Evolutionary conservation across 2,797 vertebrate genomes (phyloP).

Genomic region (Sciurus carolinensis): DNA sequence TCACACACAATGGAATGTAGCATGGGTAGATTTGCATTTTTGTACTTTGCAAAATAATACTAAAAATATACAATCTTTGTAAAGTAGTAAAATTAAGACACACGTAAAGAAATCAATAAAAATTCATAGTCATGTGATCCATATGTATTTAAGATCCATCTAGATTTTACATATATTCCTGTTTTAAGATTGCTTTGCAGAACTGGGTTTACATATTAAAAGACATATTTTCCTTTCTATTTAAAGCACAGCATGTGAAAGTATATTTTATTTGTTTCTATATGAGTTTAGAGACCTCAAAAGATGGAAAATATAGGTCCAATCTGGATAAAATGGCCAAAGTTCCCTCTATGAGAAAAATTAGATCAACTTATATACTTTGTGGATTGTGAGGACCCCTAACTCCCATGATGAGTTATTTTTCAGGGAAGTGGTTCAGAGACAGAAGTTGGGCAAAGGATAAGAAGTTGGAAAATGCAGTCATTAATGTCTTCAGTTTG

Average conservation of each 20-base stretch:
- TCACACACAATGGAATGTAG: neutral
- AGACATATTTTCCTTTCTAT: neutral
- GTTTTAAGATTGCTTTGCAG: neutral
- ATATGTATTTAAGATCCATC: neutral
- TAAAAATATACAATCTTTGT: neutral
- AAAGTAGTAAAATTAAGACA: neutral
- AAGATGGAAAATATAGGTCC: neutral
- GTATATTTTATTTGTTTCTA: neutral
- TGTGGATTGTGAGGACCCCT: neutral
- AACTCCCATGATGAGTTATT: neutral
- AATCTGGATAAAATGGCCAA: neutral
- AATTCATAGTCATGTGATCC: neutral
- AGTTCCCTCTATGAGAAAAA: neutral
- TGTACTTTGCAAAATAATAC: neutral
- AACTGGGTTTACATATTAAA: neutral
- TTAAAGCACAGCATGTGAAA: neutral
- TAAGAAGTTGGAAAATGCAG: neutral
- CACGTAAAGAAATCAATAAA: neutral
- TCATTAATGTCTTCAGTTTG: neutral
- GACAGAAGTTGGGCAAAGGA: neutral
- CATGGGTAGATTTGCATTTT: neutral
- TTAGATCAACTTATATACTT: neutral
- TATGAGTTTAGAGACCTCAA: neutral
- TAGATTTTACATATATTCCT: neutral
- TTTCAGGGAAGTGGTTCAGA: neutral